Evolutionary conservation across 2,113 vertebrate species (phyloP).

Genomic region (Tympanuchus pallidicinctus): DNA sequence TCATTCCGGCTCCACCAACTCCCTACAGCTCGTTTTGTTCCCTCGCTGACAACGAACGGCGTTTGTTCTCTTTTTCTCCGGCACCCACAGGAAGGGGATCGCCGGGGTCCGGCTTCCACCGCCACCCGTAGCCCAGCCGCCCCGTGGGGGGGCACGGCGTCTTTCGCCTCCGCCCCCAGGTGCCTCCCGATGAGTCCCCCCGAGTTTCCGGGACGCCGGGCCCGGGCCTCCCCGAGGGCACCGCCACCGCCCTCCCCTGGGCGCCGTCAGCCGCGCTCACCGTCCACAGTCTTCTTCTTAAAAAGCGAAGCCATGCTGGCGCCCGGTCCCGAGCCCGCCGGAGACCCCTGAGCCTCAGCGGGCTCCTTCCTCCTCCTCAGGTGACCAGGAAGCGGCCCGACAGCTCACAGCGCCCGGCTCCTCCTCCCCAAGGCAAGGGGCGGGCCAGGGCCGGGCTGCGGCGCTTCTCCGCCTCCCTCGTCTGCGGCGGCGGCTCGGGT

Average conservation of each 20-base stretch:
- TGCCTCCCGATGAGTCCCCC: background rate
- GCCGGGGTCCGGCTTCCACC: background rate
- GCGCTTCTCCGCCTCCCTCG: background rate
- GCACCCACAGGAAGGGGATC: accelerated
- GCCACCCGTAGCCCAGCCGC: background rate
- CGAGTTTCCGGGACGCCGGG: background rate
- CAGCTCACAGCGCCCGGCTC: background rate
- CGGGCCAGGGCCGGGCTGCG: background rate
- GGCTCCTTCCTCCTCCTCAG: background rate
- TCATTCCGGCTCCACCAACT: background rate
- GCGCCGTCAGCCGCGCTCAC: constrained; percentile 72
- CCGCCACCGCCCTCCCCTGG: too few relatives aligned
- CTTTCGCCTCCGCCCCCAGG: too few relatives aligned
- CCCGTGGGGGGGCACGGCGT: background rate
- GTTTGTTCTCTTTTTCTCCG: background rate
- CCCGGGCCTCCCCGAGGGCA: background rate
- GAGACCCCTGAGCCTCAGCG: background rate
- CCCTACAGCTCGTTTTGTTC: background rate
- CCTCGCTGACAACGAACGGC: too few relatives aligned
- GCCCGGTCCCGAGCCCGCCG: background rate
- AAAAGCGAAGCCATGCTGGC: constrained; percentile 89
- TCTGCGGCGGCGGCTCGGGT: too few relatives aligned
- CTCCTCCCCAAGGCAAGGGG: background rate
- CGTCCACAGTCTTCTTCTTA: constrained; percentile 96
- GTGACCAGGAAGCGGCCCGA: background rate